phyloP scores from a whole-genome alignment of 2,113 vertebrate species.

The Thamnophis sirtalis region DNA sequence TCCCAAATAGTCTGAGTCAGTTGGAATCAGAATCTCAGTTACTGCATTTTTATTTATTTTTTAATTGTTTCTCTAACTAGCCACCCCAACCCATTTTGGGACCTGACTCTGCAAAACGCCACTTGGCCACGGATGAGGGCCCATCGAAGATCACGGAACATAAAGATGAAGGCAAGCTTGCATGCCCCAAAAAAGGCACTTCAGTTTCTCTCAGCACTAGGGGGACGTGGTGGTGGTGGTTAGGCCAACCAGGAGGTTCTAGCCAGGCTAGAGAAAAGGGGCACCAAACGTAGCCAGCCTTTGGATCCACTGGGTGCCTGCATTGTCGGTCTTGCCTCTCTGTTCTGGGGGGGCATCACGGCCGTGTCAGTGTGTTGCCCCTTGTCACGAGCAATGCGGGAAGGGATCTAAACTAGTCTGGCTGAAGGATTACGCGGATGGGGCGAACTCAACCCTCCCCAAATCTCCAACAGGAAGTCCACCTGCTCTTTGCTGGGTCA shows the following conservation, averaged over 20 bases:
- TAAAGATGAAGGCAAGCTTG: neutral
- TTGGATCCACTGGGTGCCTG: neutral
- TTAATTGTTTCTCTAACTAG: neutral
- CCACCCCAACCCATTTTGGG: neutral
- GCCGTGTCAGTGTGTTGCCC: too few relatives aligned
- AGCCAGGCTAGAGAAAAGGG: neutral
- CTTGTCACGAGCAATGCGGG: neutral
- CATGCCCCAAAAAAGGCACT: constrained; percentile 3
- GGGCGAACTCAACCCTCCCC: neutral
- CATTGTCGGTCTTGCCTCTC: neutral
- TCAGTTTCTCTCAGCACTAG: neutral
- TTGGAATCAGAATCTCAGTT: neutral
- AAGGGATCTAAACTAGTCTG: neutral
- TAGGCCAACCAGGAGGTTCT: neutral
- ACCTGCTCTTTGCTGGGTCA: neutral
- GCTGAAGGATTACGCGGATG: neutral
- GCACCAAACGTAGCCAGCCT: neutral
- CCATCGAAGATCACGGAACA: neutral
- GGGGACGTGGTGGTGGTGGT: neutral
- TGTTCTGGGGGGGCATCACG: neutral
- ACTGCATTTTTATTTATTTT: neutral
- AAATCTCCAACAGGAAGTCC: neutral
- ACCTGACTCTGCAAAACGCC: neutral
- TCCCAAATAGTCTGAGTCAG: neutral
- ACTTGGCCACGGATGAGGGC: neutral